These are phyloP conservation scores for Pseudomyrmex cubaensis DNA, from an alignment of 1,140 invertebrate genomes.

Conservation along the genomic window DNA sequence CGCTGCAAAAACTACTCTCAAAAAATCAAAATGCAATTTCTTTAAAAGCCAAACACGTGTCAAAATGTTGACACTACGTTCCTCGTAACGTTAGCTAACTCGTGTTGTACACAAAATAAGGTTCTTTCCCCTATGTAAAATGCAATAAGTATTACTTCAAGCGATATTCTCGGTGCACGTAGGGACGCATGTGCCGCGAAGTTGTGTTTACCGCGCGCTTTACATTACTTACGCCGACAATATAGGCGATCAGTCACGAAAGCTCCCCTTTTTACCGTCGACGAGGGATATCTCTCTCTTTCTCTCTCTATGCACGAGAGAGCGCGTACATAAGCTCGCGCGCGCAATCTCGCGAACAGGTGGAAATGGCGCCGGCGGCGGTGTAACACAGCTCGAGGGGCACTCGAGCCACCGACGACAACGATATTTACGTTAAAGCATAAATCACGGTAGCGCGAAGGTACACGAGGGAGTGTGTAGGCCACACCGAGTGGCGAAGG, in stretches of 20 bases:
- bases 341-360: slow-evolving; percentile 61
- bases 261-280: slow-evolving; percentile 50
- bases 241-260: slow-evolving; percentile 55
- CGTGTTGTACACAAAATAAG: not conserved
- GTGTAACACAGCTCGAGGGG: slow-evolving; percentile 56
- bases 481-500: not conserved
- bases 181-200: not conserved
- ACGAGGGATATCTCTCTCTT: slow-evolving; percentile 18
- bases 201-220: slow-evolving; percentile 44
- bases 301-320: slow-evolving; percentile 39
- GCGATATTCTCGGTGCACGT: slow-evolving; percentile 8
- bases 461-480: slow-evolving; percentile 40
- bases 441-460: slow-evolving; percentile 75
- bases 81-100: not conserved
- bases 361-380: slow-evolving; percentile 63
- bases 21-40: not conserved
- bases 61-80: slow-evolving; percentile 9
- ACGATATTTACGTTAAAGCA: slow-evolving; percentile 81
- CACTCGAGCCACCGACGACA: slow-evolving; percentile 71
- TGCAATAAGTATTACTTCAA: slow-evolving; percentile 35
- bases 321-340: slow-evolving; percentile 41
- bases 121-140: slow-evolving; percentile 1
- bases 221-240: slow-evolving; percentile 59
- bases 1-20: not conserved
- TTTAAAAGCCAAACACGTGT: not conserved